Base-by-base conservation (phyloP, 2,797 vertebrate species). In the Syncerus caffer region DNA sequence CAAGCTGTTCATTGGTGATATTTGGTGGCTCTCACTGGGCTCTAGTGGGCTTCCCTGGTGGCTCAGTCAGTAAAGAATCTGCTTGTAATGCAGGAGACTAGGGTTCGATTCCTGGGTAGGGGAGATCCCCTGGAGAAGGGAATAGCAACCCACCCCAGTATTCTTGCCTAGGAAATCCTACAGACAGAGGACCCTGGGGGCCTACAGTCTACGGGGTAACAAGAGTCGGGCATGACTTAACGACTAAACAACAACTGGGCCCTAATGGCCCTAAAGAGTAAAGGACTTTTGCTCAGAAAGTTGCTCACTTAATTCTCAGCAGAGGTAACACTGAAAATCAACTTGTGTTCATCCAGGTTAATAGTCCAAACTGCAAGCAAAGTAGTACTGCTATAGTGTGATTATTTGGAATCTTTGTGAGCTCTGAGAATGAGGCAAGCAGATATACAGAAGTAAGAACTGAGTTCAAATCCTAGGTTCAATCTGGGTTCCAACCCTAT, bases 271-370 rank as follows among this genome's bases (percentile, higher is more conserved):
- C 82, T 92, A 64, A 95, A 55, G 47, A 90, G 86, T 58, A 8
- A 90, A 79, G 19, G 7, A 80, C 15, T 82, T 93, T 93, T 93
- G 50, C 21, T 96, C 78, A 91, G 92, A 96, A 79, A 96, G 34
- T 71, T 90, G 34, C 80, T 89, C 6, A 7, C 34, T 34, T 57
- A 31, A 71, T 88, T 96, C 34, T 80, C 79, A 42, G 58, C 57
- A 85, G 31, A 92, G 31, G 51, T 94, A 82, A 53, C 55, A n/a
- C 1, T 51, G 9, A 1, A 74, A 84, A 50, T 86, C 64, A 89
- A 89, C 71, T 64, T 53, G 50, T 42, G 90, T 90, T 97, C 82
- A 79, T n/a, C 25, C 31, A 67, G 15, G 55, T 85, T 82, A 94
- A 58, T 45, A 94, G 50, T 80, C 19, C 60, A 80, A 87, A 82